These are phyloP conservation scores for Ganaspis brasiliensis DNA, from an alignment of 2,888 invertebrate species.

Conservation along the genomic window DNA sequence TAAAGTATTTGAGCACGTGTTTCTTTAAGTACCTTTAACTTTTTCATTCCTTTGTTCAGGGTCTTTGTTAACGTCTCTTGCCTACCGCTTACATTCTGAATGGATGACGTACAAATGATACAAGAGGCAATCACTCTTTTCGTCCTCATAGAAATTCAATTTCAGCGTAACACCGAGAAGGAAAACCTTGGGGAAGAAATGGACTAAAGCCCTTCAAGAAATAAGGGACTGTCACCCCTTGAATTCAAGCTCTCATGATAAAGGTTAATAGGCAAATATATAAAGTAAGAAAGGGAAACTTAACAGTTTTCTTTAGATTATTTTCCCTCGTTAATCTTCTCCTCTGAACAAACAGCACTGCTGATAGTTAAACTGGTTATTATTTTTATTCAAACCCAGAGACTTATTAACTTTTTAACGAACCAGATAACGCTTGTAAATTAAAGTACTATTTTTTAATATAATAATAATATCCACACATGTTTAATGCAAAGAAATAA, in stretches of 20 bases:
- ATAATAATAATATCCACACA: too few species aligned
- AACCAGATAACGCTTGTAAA: too few species aligned
- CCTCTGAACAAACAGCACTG: background rate
- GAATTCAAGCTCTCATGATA: slow-evolving; percentile 33
- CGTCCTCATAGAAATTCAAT: slow-evolving; percentile 41
- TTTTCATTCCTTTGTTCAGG: slow-evolving; percentile 27
- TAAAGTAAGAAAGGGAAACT: slow-evolving; percentile 6
- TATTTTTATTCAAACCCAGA: too few species aligned
- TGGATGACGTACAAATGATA: slow-evolving; percentile 42
- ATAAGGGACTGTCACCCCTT: slow-evolving; percentile 40
- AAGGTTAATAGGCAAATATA: slow-evolving; percentile 39
- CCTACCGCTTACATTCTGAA: slow-evolving; percentile 22
- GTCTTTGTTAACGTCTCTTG: slow-evolving; percentile 24
- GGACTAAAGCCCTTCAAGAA: slow-evolving; percentile 28
- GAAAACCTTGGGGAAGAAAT: slow-evolving; percentile 1
- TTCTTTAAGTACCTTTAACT: slow-evolving; percentile 30
- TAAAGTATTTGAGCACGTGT: slow-evolving; percentile 33
- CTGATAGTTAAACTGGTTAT: background rate
- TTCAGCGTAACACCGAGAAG: slow-evolving; percentile 4
- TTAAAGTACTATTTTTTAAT: too few species aligned
- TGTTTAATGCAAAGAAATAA: too few species aligned
- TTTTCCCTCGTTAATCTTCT: slow-evolving; percentile 1
- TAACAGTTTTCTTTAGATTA: slow-evolving; percentile 17
- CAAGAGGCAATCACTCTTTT: slow-evolving; percentile 41
- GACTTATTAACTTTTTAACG: too few species aligned